Percentiles rank a stretch among this genome's conserved stretches.
Evolutionary conservation across 1,140 invertebrate genomes (phyloP).

Genomic region (Drosophila teissieri): DNA sequence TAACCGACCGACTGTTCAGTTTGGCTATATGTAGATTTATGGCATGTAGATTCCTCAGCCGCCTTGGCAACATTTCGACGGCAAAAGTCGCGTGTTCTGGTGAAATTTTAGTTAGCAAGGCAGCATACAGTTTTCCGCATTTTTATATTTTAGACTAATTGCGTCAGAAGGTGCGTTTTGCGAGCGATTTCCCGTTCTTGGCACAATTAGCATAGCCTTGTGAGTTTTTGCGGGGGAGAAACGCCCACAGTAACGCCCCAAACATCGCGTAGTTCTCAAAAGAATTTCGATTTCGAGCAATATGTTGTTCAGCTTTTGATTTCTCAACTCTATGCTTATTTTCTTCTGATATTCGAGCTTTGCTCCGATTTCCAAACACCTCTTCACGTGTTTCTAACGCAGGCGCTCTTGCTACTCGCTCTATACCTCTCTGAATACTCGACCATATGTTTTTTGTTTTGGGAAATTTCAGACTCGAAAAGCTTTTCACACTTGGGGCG

Average conservation of each 20-base stretch:
- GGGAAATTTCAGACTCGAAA: conserved; percentile 61
- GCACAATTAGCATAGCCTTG: conserved; percentile 74
- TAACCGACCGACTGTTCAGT: conserved; percentile 9
- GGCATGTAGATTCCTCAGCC: conserved; percentile 16
- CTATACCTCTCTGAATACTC: conserved; percentile 14
- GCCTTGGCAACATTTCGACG: conserved; percentile 53
- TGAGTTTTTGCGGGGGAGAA: conserved; percentile 13
- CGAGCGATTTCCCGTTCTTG: conserved; percentile 56
- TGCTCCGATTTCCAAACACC: conserved; percentile 21
- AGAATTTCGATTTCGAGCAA: conserved; percentile 3
- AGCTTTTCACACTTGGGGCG: conserved; percentile 25
- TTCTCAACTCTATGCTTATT: conserved; percentile 37
- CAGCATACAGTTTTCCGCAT: conserved; percentile 57
- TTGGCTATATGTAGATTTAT: neutral
- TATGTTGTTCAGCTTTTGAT: conserved; percentile 12
- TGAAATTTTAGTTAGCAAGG: conserved; percentile 30
- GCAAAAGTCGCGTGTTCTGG: conserved; percentile 46
- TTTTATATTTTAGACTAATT: conserved; percentile 51
- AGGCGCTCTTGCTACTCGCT: conserved; percentile 35
- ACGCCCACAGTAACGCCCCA: neutral
- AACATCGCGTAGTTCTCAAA: conserved; percentile 6
- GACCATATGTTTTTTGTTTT: conserved; percentile 76
- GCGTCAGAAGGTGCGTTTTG: conserved; percentile 52
- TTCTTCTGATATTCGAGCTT: conserved; percentile 7
- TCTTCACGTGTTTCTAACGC: conserved; percentile 55